Conservation (phyloP, 2,797 vertebrate species). For the Acrossocheilus wenchowensis region DNA sequence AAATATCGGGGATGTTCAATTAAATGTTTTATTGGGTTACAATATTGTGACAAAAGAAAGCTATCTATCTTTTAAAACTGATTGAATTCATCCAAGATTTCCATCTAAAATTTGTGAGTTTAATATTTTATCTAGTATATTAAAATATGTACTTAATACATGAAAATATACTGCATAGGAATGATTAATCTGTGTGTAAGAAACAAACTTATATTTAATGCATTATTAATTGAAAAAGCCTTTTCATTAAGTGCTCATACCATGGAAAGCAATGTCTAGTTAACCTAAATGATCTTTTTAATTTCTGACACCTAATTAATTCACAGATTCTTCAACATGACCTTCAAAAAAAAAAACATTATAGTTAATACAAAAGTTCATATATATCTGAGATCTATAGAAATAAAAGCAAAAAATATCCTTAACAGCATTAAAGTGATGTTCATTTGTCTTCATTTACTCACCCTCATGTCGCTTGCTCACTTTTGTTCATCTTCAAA, state of each 20-base stretch:
- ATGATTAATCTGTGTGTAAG: neutral
- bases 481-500: neutral
- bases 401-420: neutral
- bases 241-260: no score
- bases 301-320: slow-evolving; percentile 8
- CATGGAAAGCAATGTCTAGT: neutral
- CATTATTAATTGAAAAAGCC: neutral
- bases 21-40: neutral
- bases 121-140: neutral
- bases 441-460: neutral
- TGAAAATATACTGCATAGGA: neutral
- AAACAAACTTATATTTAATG: neutral
- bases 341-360: neutral
- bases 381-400: neutral
- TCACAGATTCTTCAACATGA: neutral
- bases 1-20: no score
- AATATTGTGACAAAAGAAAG: neutral
- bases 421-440: neutral
- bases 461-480: neutral
- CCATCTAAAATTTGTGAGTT: neutral
- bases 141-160: neutral
- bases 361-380: neutral
- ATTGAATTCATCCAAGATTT: neutral
- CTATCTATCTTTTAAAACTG: neutral
- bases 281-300: neutral